Percentiles rank a stretch among this genome's conserved stretches.
Conservation (phyloP, 2,888 invertebrate species). For the Ormyrus labotus region DNA sequence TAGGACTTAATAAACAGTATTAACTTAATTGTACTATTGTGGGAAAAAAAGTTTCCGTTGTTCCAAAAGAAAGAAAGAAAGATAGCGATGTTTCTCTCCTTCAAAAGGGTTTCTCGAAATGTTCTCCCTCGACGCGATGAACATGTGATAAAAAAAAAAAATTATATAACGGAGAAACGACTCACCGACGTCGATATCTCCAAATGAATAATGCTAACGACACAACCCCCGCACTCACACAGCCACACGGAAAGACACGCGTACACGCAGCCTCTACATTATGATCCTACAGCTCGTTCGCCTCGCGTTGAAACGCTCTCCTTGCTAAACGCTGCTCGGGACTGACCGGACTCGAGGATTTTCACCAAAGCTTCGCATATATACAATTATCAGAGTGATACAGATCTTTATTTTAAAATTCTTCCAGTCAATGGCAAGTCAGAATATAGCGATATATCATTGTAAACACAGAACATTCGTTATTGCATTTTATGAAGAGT, state of each 20-base stretch:
- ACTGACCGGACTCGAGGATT: conserved; percentile 16
- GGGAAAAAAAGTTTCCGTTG: conserved; percentile 48
- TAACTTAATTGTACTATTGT: conserved; percentile 38
- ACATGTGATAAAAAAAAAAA: conserved; percentile 55
- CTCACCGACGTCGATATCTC: conserved; percentile 43
- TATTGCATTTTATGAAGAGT: conserved; percentile 49
- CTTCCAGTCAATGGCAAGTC: conserved; percentile 48
- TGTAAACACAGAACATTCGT: conserved; percentile 48
- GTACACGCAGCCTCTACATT: conserved; percentile 66
- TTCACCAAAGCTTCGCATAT: conserved; percentile 20
- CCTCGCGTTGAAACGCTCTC: conserved; percentile 7
- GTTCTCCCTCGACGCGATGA: conserved; percentile 57
- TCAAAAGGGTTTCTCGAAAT: conserved; percentile 55
- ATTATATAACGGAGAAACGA: conserved; percentile 49
- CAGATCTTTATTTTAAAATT: conserved; percentile 33
- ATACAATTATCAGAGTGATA: background rate
- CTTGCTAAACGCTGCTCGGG: background rate
- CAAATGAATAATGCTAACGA: conserved; percentile 39
- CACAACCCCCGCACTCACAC: background rate
- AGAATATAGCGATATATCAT: conserved; percentile 51
- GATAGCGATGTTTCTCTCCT: conserved; percentile 54
- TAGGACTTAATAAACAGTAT: conserved; percentile 52
- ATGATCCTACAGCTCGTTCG: conserved; percentile 23
- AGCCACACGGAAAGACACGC: conserved; percentile 53
- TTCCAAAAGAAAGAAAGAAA: conserved; percentile 22